Percentiles rank a stretch among this genome's conserved stretches.
Conservation (phyloP, 2,888 invertebrate species). For the Molanna angustata region DNA sequence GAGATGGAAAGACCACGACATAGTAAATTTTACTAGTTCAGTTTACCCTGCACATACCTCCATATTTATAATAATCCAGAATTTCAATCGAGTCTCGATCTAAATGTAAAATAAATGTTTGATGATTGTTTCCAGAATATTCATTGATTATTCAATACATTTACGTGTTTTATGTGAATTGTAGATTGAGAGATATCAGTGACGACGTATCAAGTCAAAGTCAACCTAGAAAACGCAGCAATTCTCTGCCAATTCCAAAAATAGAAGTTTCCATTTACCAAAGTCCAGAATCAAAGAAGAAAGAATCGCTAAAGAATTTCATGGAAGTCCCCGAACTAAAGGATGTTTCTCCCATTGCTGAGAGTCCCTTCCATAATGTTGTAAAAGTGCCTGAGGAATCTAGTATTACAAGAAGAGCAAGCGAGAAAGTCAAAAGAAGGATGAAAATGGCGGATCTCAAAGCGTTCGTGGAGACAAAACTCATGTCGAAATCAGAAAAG, state of each 20-base stretch:
- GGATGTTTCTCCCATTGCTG: conserved; percentile 63
- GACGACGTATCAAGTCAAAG: conserved; percentile 77
- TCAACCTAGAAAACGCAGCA: conserved; percentile 82
- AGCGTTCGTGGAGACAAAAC: conserved; percentile 88
- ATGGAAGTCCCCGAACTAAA: conserved; percentile 75
- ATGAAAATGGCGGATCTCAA: conserved; percentile 91
- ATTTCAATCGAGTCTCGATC: no score
- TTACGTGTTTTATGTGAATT: no score
- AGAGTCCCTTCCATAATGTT: conserved; percentile 45
- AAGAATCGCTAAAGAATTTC: conserved; percentile 67
- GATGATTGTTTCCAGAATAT: no score
- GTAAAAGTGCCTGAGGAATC: conserved; percentile 42
- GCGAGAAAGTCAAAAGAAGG: conserved; percentile 79
- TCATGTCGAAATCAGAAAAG: conserved; percentile 88
- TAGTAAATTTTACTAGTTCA: no score
- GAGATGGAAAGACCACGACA: no score
- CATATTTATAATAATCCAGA: no score
- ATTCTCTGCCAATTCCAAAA: conserved; percentile 90
- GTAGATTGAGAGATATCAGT: conserved; percentile 80
- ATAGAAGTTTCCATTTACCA: conserved; percentile 86
- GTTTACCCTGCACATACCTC: no score
- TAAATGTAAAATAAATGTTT: no score
- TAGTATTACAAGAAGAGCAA: conserved; percentile 60
- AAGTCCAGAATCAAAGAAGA: conserved; percentile 67
- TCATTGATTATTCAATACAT: no score